Percentiles rank a stretch among this genome's conserved stretches.
Evolutionary conservation across 2,888 invertebrate genomes (phyloP).

Genomic region (Notodonta ziczac): DNA sequence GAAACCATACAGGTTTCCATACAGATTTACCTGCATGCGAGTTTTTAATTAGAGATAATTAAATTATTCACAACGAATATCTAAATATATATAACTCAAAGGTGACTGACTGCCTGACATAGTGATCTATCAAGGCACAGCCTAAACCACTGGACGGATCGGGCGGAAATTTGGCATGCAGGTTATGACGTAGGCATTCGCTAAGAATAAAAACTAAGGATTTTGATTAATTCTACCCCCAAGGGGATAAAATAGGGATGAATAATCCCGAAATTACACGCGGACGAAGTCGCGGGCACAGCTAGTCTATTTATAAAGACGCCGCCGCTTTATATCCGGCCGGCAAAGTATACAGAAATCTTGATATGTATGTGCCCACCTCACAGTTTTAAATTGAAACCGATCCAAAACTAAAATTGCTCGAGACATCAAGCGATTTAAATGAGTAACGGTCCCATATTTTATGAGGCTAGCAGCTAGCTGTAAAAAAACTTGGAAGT

Average conservation of each 20-base stretch:
- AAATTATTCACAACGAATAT: background rate
- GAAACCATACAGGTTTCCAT: slow-evolving; percentile 55
- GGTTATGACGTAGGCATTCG: no score
- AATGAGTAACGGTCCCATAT: slow-evolving; percentile 23
- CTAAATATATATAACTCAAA: no score
- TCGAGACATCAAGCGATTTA: slow-evolving; percentile 9
- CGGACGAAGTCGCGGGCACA: no score
- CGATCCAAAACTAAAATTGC: slow-evolving; percentile 16
- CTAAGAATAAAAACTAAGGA: no score
- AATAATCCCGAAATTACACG: no score
- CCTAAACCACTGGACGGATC: no score
- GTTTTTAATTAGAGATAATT: background rate
- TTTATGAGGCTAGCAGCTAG: slow-evolving; percentile 8
- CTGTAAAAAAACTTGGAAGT: background rate
- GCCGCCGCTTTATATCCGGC: background rate
- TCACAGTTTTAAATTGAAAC: background rate
- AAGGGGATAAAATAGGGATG: no score
- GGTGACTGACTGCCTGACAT: no score
- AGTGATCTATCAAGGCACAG: no score
- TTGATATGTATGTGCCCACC: background rate
- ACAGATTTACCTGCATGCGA: background rate
- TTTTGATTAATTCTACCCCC: no score
- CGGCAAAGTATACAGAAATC: background rate
- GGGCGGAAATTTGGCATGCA: no score
- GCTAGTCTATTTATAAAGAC: background rate